phyloP scores from a whole-genome alignment of 2,888 invertebrate genomes.

The Eristalis tenax region DNA sequence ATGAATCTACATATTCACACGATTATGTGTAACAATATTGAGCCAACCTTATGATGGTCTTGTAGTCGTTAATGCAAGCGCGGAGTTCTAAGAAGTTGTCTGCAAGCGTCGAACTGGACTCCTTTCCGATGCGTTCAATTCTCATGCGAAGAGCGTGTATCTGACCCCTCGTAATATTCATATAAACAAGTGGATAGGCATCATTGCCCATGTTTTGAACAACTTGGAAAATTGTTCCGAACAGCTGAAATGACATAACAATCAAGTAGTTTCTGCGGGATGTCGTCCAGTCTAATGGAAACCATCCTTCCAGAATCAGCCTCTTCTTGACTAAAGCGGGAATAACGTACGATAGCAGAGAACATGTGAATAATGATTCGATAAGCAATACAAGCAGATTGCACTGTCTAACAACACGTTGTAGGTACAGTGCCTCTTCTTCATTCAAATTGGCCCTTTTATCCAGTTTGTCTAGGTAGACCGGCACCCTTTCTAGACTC shows the following conservation, averaged over 20 bases:
- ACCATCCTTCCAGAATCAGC: constrained; percentile 46
- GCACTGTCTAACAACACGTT: constrained; percentile 28
- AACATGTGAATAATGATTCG: not conserved
- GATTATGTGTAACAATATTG: not conserved
- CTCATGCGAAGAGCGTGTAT: constrained; percentile 43
- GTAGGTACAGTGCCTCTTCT: constrained; percentile 17
- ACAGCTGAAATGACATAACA: not conserved
- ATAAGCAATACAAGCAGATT: not conserved
- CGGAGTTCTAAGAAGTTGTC: constrained; percentile 32
- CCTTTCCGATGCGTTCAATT: constrained; percentile 30
- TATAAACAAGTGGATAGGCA: constrained; percentile 23
- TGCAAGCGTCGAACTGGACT: not conserved
- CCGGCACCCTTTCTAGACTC: not conserved
- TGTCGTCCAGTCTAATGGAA: not conserved
- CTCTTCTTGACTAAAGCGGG: not conserved
- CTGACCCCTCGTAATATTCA: constrained; percentile 33
- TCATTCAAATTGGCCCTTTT: constrained; percentile 8
- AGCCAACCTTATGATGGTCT: constrained; percentile 22
- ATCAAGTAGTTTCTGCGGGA: not conserved
- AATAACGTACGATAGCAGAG: constrained; percentile 1
- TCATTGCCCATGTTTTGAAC: constrained; percentile 25
- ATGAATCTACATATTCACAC: too few relatives aligned
- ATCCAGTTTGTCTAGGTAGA: constrained; percentile 14
- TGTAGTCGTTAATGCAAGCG: constrained; percentile 30
- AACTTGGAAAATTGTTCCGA: constrained; percentile 5